Conservation (phyloP, 2,113 vertebrate genomes). For the Phalacrocorax brasilianus region DNA sequence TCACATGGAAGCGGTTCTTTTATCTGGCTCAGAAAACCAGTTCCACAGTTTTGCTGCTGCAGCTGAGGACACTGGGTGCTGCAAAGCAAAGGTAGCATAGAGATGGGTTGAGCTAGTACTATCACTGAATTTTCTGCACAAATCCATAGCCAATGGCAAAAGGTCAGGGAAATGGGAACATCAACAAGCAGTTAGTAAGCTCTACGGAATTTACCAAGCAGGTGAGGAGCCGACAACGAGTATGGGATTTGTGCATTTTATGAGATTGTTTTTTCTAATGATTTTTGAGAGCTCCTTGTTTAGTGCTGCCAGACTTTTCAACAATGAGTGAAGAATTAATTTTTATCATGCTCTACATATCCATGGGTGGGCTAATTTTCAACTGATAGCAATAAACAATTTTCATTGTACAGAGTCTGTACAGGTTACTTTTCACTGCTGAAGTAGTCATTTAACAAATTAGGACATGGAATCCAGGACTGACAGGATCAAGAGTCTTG, state of each 20-base stretch:
- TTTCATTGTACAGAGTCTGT: neutral
- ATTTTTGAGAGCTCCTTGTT: neutral
- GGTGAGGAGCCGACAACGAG: neutral
- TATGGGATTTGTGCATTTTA: neutral
- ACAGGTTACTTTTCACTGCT: neutral
- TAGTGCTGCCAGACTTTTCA: neutral
- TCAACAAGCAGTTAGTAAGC: neutral
- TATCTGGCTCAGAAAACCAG: neutral
- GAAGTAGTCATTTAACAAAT: neutral
- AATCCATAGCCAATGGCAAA: neutral
- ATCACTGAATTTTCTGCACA: neutral
- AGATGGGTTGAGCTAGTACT: neutral
- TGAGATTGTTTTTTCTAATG: neutral
- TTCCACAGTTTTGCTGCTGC: neutral
- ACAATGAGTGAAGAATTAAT: neutral
- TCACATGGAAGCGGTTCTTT: neutral
- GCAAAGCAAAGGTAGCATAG: neutral
- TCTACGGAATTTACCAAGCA: neutral
- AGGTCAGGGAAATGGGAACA: neutral
- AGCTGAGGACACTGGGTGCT: neutral
- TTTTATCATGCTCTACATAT: neutral
- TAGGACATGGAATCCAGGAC: neutral
- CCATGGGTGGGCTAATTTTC: slow-evolving; percentile 12
- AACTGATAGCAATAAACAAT: slow-evolving; percentile 13
- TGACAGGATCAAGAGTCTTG: neutral